Percentiles rank a stretch among this genome's conserved stretches.
phyloP scores from a whole-genome alignment of 2,888 invertebrate genomes.

The Limnephilus rhombicus region DNA sequence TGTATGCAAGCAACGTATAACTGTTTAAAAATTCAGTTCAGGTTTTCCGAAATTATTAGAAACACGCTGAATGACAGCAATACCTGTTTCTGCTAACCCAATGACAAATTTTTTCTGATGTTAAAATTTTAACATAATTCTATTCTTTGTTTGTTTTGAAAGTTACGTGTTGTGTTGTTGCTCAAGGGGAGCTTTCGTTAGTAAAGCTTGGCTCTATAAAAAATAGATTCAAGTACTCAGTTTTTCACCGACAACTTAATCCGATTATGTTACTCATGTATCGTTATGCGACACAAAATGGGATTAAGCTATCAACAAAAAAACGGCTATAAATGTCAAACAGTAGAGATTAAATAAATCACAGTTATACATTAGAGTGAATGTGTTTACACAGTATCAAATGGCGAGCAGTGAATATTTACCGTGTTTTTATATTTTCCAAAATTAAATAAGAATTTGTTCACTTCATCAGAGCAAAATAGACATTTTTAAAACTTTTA shows the following conservation, averaged over 20 bases:
- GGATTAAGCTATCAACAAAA: background rate
- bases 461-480: too few species aligned
- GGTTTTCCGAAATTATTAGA: too few species aligned
- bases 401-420: too few species aligned
- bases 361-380: background rate
- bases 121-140: too few species aligned
- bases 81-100: background rate
- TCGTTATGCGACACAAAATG: background rate
- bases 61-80: too few species aligned
- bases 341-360: background rate
- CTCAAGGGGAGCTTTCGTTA: background rate
- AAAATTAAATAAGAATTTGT: too few species aligned
- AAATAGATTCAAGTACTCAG: background rate
- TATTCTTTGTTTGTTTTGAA: too few species aligned
- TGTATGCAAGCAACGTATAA: too few species aligned
- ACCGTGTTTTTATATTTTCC: too few species aligned
- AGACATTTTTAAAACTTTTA: too few species aligned
- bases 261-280: background rate
- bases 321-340: background rate
- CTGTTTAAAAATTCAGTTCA: too few species aligned
- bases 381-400: background rate
- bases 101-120: background rate
- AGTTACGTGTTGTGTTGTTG: background rate
- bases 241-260: background rate
- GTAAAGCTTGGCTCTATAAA: background rate